Evolutionary conservation across 1,140 invertebrate genomes (phyloP), one percentile per base, ranked within the genome.

Genomic region (Matsumurasca onukii): DNA sequence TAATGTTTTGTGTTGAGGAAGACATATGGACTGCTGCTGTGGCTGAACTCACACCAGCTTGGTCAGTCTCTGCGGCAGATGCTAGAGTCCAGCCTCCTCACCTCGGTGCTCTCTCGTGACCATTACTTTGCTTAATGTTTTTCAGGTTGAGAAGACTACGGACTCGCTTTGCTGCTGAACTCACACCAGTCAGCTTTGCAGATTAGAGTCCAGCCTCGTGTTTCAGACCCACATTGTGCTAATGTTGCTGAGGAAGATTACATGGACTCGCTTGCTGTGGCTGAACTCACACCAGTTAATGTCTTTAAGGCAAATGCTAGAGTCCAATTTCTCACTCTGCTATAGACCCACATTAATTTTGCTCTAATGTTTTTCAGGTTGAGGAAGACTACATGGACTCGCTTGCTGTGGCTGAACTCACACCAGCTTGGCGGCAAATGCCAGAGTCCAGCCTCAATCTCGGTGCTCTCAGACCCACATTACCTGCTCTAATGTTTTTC

Each of bases 91-190:
- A 84, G 82, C 75, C 75, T 81, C 61, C 74, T 86, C 29, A 79
- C 85, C 88, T n/a, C 88, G 51, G 77, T 95, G 2, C 82, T 94
- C 20, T 88, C 88, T 3, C 79, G 86, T n/a, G 81, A 84, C 22
- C 92, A 96, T 79, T 86, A 90, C 52, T 80, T 82, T 92, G 93
- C 22, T 82, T 97, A n/a, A n/a, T n/a, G n/a, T 91, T 95, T 76
- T 78, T 92, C 72, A 81, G 93, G 78, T 76, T 96, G 45, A 76
- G 55, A 85, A 88, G 66, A 80, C 94, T 31, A 91, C 89, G 88
- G 86, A 84, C 88, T 73, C 83, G 85, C 52, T 79, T 96, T 86
- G 74, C 77, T 89, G 15, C 81, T 94, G 25, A 85, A 88, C 39
- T 89, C 89, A 17, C 85, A 86, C 39, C 80, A 83, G 5, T 55